Percentiles rank a stretch among this genome's conserved stretches.
These are phyloP conservation scores for Aspidiotus rigidus DNA, from an alignment of 2,888 invertebrate species.

Conservation along the genomic window DNA sequence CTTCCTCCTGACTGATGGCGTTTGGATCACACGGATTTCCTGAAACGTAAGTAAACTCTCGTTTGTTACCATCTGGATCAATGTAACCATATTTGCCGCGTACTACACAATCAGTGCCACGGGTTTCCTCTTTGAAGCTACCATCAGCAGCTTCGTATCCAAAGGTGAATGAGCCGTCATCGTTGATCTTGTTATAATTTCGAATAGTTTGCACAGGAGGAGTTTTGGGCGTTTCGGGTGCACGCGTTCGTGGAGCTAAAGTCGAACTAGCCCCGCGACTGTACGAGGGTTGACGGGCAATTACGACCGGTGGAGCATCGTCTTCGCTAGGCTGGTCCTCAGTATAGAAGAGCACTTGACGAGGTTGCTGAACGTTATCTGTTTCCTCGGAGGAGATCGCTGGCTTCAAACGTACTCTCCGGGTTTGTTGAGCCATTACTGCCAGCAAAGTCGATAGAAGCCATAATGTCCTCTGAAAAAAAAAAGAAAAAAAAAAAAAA, in stretches of 20 bases:
- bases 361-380: constrained; percentile 42
- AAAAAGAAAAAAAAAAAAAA: background rate
- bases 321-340: constrained; percentile 38
- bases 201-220: constrained; percentile 73
- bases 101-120: constrained; percentile 76
- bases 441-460: constrained; percentile 29
- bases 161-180: constrained; percentile 75
- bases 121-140: constrained; percentile 75
- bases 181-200: constrained; percentile 73
- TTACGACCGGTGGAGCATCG: constrained; percentile 40
- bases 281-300: constrained; percentile 40
- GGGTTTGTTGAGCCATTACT: constrained; percentile 38
- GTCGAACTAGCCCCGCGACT: constrained; percentile 30
- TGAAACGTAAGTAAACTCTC: constrained; percentile 77
- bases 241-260: constrained; percentile 46
- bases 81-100: constrained; percentile 79
- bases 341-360: constrained; percentile 44
- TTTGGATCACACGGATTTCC: constrained; percentile 80
- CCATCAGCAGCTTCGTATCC: constrained; percentile 78
- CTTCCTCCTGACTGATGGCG: constrained; percentile 59
- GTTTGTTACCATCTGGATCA: constrained; percentile 74
- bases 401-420: constrained; percentile 48
- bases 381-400: constrained; percentile 45
- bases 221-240: constrained; percentile 49
- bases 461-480: constrained; percentile 29